Evolutionary conservation across 2,797 vertebrate species (phyloP).

Genomic region (Adelosebastes latens): DNA sequence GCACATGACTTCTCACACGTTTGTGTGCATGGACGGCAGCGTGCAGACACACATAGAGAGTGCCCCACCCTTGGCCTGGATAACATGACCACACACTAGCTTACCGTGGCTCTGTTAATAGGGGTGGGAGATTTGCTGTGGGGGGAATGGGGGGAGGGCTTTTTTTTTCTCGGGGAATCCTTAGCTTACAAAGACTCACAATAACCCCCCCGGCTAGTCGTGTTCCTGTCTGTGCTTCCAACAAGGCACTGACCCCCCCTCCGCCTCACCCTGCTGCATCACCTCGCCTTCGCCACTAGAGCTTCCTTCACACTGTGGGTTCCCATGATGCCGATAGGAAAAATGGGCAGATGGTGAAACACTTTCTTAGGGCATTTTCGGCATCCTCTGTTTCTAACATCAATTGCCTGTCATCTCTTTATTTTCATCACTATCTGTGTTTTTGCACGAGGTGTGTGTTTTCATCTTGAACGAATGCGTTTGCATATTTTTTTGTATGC

Average conservation of each 20-base stretch:
- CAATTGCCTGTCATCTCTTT: slow-evolving; percentile 41
- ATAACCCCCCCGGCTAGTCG: slow-evolving; percentile 34
- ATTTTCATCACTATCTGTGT: slow-evolving; percentile 8
- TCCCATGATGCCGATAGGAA: slow-evolving; percentile 48
- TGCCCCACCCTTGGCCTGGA: slow-evolving; percentile 62
- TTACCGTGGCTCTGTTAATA: slow-evolving; percentile 57
- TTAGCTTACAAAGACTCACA: slow-evolving; percentile 54
- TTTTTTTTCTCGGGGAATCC: slow-evolving; percentile 56
- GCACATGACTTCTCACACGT: background rate
- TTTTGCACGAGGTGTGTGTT: background rate
- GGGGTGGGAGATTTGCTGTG: slow-evolving; percentile 61
- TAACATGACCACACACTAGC: slow-evolving; percentile 51
- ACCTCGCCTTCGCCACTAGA: slow-evolving; percentile 12
- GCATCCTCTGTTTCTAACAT: slow-evolving; percentile 25
- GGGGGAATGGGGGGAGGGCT: slow-evolving; percentile 29
- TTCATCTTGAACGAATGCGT: background rate
- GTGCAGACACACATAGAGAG: slow-evolving; percentile 10
- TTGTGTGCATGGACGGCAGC: background rate
- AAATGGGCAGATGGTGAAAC: slow-evolving; percentile 79
- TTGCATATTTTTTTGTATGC: background rate
- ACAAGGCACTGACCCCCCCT: slow-evolving; percentile 1
- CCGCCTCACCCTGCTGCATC: background rate
- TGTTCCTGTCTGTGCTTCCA: slow-evolving; percentile 52
- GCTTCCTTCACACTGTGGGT: slow-evolving; percentile 60
- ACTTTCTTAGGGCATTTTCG: slow-evolving; percentile 74